These are phyloP conservation scores for Sinelater perroti DNA, from an alignment of 2,888 invertebrate species.

Conservation along the genomic window DNA sequence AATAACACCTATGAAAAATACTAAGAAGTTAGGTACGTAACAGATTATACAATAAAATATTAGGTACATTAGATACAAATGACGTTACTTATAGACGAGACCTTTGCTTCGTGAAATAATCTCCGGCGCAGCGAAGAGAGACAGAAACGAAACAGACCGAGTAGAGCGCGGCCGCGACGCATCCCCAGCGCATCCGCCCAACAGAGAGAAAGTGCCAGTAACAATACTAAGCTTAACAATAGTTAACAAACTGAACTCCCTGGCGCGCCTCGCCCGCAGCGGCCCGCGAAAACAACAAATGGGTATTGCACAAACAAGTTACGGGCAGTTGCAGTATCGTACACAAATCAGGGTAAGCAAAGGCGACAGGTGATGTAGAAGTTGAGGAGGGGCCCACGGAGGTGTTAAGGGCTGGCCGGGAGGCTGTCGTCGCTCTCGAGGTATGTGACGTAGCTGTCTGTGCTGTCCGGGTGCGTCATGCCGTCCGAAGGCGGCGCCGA, in stretches of 20 bases:
- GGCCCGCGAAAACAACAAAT: conserved; percentile 16
- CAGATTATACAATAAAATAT: conserved; percentile 56
- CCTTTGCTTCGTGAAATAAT: conserved; percentile 33
- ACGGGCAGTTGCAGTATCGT: background rate
- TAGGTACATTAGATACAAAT: conserved; percentile 49
- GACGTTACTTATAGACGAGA: conserved; percentile 43
- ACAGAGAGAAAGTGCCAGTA: too few species aligned
- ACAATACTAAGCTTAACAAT: too few species aligned
- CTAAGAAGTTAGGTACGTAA: conserved; percentile 43
- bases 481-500: conserved; percentile 69
- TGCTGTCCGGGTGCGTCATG: conserved; percentile 80
- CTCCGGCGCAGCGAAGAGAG: too few species aligned
- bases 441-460: conserved; percentile 92
- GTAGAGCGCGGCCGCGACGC: too few species aligned
- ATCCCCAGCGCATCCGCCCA: too few species aligned
- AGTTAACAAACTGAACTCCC: too few species aligned
- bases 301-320: conserved; percentile 36
- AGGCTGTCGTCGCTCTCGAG: conserved; percentile 88
- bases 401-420: conserved; percentile 75
- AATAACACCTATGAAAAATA: conserved; percentile 47
- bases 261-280: background rate
- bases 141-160: too few species aligned
- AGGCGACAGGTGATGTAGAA: conserved; percentile 36
- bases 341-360: conserved; percentile 28
- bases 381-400: conserved; percentile 18